Base-by-base conservation (phyloP, 1,140 invertebrate species). In the Meloidogyne chitwoodi region DNA sequence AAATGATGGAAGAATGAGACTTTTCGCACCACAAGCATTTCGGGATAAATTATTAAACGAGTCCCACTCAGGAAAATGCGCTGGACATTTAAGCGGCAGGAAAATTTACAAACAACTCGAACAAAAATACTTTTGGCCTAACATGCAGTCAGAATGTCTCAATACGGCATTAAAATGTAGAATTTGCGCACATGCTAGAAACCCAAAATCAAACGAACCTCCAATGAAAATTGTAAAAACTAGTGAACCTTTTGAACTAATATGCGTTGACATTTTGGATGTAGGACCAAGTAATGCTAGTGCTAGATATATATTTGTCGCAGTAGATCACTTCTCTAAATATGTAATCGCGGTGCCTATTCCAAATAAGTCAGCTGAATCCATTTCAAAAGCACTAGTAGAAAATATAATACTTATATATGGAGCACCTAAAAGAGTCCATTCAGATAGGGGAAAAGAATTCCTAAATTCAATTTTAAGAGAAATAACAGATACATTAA, bases 401-500 rank as follows among this genome's bases (percentile, higher is more conserved):
- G 66, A 68, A 68, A 68, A 68, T 27, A n/a, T 68, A n/a, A 24
- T 68, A 5, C 44, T 68, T 27, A 12, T 68, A 41, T 68, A 41
- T 29, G 66, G 66, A 0, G 24, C 68, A 14, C 27, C 38, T 1
- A 16, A 11, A 70, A 70, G 56, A 41, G 8, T 70, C 1, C 38
- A 70, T 44, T 70, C 68, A 0, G 68, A 70, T 56, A 70, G 68
- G 10, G 66, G 66, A 29, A 68, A 68, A 12, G 66, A 68, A 68
- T 68, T 68, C 14, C 22, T 68, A 11, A 68, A 68, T 29, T 24
- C 66, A 0, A 68, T 44, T 2, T 22, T 68, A 2, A 44, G 29
- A 29, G 66, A 11, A 27, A 68, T 68, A n/a, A 5, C 26, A 3
- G 29, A 24, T 41, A 68, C 34, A 10, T 12, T 68, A 1, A 34